phyloP scores from a whole-genome alignment of 2,797 vertebrate species.

The Antennarius maculatus region DNA sequence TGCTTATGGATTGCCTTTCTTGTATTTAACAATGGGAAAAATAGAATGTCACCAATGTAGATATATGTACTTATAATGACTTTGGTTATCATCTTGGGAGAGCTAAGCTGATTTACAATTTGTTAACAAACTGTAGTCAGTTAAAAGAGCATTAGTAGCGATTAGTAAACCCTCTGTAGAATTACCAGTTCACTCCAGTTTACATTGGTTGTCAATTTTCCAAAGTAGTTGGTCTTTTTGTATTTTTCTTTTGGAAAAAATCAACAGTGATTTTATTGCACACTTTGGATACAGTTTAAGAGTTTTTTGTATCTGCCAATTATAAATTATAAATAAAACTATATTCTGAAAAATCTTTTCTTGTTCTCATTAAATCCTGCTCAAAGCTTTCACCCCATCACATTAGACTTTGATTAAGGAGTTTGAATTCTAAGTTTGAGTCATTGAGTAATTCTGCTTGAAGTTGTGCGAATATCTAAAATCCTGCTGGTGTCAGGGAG shows the following conservation, averaged over 20 bases:
- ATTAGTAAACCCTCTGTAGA: constrained; percentile 85
- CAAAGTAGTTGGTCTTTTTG: constrained; percentile 88
- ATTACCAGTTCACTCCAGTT: constrained; percentile 90
- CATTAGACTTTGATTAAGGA: background rate
- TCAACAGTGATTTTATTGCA: constrained; percentile 96
- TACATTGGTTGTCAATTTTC: constrained; percentile 88
- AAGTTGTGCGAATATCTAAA: constrained; percentile 47
- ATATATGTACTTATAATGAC: constrained; percentile 75
- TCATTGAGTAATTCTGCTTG: constrained; percentile 3
- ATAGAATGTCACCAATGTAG: constrained; percentile 75
- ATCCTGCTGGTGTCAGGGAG: constrained; percentile 41
- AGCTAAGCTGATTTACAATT: constrained; percentile 71
- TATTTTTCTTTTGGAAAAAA: constrained; percentile 85
- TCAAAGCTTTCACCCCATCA: no score
- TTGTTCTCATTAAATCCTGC: background rate
- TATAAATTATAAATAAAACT: constrained; percentile 94
- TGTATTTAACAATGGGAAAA: constrained; percentile 74
- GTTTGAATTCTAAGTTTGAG: background rate
- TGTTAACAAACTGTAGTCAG: constrained; percentile 68
- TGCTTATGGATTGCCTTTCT: constrained; percentile 86
- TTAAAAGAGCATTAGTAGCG: constrained; percentile 84
- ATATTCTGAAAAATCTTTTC: constrained; percentile 81
- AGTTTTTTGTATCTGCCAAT: constrained; percentile 96
- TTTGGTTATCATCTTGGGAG: constrained; percentile 77
- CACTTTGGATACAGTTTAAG: constrained; percentile 97